Conservation (phyloP, 1,140 invertebrate species). For the Musca domestica region DNA sequence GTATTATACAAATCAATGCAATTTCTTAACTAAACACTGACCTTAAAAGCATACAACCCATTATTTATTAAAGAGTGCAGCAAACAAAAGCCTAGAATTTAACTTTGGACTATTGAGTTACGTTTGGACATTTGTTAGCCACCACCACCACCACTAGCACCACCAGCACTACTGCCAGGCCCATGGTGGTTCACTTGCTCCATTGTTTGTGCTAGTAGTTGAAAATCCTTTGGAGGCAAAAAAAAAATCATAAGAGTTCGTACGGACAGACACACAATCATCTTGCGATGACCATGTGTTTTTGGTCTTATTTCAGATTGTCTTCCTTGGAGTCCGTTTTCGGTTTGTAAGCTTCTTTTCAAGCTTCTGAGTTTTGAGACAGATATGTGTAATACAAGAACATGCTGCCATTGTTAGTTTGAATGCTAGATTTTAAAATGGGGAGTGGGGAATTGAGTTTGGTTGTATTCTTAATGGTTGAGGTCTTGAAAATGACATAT, state of each 20-base stretch:
- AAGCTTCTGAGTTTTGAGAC: slow-evolving; percentile 5
- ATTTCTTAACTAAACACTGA: slow-evolving; percentile 22
- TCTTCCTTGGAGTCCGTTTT: neutral
- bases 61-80: slow-evolving; percentile 14
- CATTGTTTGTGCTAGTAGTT: neutral
- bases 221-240: neutral
- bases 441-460: no score
- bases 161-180: no score
- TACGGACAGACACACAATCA: slow-evolving; percentile 3
- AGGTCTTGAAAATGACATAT: no score
- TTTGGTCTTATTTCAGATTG: neutral
- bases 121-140: no score
- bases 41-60: slow-evolving; percentile 20
- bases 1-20: slow-evolving; percentile 21
- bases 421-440: no score
- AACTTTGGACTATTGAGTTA: no score
- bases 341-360: neutral
- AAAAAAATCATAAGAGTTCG: neutral
- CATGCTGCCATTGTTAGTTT: no score
- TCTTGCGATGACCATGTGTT: neutral
- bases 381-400: no score
- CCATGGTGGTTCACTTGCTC: slow-evolving; percentile 6
- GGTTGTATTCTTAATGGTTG: no score
- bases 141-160: neutral
- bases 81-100: neutral